These are phyloP conservation scores for Dugesia japonica DNA, from an alignment of 2,888 invertebrate genomes.

Conservation along the genomic window DNA sequence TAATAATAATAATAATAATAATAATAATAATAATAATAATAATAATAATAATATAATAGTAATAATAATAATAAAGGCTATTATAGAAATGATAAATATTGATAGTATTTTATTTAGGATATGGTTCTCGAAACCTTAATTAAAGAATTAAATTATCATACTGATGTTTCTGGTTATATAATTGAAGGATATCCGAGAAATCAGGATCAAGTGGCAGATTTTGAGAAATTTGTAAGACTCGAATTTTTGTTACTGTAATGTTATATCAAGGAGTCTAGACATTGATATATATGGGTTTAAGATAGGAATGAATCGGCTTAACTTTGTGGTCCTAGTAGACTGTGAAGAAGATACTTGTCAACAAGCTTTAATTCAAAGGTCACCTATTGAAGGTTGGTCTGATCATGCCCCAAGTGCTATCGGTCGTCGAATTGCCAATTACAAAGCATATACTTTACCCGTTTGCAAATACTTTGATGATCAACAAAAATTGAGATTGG, in stretches of 20 bases:
- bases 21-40: too few species aligned
- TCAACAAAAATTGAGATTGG: neutral
- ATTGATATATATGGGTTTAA: neutral
- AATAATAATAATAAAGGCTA: too few species aligned
- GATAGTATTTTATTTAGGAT: too few species aligned
- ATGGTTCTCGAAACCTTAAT: neutral
- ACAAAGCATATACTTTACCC: neutral
- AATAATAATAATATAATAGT: too few species aligned
- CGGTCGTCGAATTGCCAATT: neutral
- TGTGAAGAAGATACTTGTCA: constrained; percentile 10
- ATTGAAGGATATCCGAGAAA: constrained; percentile 2
- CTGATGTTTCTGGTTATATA: neutral
- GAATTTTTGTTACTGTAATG: neutral
- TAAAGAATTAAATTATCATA: neutral
- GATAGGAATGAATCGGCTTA: neutral
- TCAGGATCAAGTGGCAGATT: neutral
- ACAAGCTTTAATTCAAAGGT: neutral
- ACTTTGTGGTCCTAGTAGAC: neutral
- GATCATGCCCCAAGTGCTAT: neutral
- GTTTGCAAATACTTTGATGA: constrained; percentile 7
- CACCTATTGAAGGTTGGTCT: neutral
- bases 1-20: too few species aligned
- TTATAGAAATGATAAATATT: too few species aligned
- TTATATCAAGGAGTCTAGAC: too few species aligned
- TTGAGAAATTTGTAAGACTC: neutral